Evolutionary conservation across 1,140 invertebrate species (phyloP).

Genomic region (Hyles vespertilio): DNA sequence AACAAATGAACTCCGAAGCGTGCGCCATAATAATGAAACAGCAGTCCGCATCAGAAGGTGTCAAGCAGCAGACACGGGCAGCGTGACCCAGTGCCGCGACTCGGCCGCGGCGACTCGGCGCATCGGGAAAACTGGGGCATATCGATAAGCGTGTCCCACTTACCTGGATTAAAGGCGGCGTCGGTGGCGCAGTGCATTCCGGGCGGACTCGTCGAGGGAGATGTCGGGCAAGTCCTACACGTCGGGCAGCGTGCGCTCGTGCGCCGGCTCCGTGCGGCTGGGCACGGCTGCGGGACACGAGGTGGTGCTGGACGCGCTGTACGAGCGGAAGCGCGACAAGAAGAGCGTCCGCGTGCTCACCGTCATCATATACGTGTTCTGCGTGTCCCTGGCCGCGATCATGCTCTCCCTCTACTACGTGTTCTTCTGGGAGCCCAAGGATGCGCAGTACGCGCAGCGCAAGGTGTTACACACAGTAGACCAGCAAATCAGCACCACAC

Average conservation of each 20-base stretch:
- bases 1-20: slow-evolving; percentile 69
- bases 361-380: slow-evolving; percentile 95
- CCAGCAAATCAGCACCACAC: slow-evolving; percentile 68
- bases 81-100: slow-evolving; percentile 52
- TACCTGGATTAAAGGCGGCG: slow-evolving; percentile 45
- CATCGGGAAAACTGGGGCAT: slow-evolving; percentile 60
- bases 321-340: slow-evolving; percentile 89
- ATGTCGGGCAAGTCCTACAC: slow-evolving; percentile 68
- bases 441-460: slow-evolving; percentile 65
- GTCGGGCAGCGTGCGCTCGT: slow-evolving; percentile 67
- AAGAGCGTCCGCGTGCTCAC: slow-evolving; percentile 94
- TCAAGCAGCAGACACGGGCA: slow-evolving; percentile 61
- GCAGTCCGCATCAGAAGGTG: slow-evolving; percentile 64
- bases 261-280: slow-evolving; percentile 66
- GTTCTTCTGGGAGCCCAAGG: slow-evolving; percentile 93
- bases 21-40: slow-evolving; percentile 65
- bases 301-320: slow-evolving; percentile 87
- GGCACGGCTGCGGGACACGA: slow-evolving; percentile 83
- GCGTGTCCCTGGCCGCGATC: slow-evolving; percentile 95
- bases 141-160: slow-evolving; percentile 67
- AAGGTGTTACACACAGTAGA: slow-evolving; percentile 69
- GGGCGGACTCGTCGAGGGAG: slow-evolving; percentile 25
- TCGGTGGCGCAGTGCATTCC: slow-evolving; percentile 45
- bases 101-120: slow-evolving; percentile 55
- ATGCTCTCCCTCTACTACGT: slow-evolving; percentile 97